These are phyloP conservation scores for Smutsia temminckii DNA, from an alignment of 2,797 vertebrate genomes.

Conservation along the genomic window DNA sequence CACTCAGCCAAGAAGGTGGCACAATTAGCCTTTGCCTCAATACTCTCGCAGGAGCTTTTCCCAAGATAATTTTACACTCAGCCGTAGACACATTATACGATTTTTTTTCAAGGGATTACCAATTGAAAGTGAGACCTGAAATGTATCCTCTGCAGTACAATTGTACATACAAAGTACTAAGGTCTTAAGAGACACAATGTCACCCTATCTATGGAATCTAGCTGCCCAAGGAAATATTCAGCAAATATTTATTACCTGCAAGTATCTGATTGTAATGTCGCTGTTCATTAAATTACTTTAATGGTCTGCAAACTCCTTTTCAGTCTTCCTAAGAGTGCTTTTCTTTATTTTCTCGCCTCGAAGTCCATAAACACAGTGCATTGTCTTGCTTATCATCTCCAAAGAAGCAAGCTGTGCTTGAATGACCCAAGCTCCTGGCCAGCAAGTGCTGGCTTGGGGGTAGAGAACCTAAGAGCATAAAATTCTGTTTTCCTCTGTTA, in stretches of 20 bases:
- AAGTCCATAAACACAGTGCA: conserved; percentile 55
- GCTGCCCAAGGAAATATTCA: conserved; percentile 65
- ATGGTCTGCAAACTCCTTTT: conserved; percentile 60
- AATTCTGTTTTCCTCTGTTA: conserved; percentile 47
- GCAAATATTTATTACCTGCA: conserved; percentile 75
- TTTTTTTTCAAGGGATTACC: conserved; percentile 60
- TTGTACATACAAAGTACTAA: conserved; percentile 64
- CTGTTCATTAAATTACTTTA: conserved; percentile 52
- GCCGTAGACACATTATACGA: conserved; percentile 57
- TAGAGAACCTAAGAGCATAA: conserved; percentile 36
- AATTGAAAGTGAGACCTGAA: conserved; percentile 71
- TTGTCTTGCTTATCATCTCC: conserved; percentile 62
- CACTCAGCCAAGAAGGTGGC: conserved; percentile 58
- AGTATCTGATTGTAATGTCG: conserved; percentile 69
- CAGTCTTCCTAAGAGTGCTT: conserved; percentile 66
- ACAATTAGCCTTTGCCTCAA: conserved; percentile 73
- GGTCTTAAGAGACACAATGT: conserved; percentile 66
- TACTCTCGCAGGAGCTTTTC: conserved; percentile 51
- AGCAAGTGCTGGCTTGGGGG: background rate
- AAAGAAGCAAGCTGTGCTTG: conserved; percentile 32
- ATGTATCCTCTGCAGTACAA: conserved; percentile 67
- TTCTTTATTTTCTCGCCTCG: conserved; percentile 71
- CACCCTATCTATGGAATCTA: conserved; percentile 68
- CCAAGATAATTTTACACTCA: conserved; percentile 71
- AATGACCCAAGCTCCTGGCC: conserved; percentile 34